Evolutionary conservation across 2,888 invertebrate genomes (phyloP).

Genomic region (Mongoloraphidia duomilia): DNA sequence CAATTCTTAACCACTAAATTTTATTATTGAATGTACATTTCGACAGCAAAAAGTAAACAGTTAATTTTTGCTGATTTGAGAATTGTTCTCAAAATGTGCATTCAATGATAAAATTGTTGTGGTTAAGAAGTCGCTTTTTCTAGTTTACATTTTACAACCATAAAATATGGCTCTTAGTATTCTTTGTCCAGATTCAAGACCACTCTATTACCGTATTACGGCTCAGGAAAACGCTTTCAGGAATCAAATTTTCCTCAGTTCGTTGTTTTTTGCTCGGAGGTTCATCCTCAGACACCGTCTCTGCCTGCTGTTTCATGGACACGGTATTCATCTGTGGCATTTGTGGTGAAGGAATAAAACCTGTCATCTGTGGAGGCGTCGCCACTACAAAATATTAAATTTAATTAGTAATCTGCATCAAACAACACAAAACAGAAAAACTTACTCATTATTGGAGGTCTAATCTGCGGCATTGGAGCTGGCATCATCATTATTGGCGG

Average conservation of each 20-base stretch:
- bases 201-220: conserved; percentile 41
- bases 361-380: conserved; percentile 31
- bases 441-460: conserved; percentile 42
- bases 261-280: conserved; percentile 77
- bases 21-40: too few relatives aligned
- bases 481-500: conserved; percentile 49
- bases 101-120: too few relatives aligned
- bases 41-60: too few relatives aligned
- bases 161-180: too few relatives aligned
- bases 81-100: too few relatives aligned
- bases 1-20: too few relatives aligned
- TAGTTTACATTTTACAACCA: too few relatives aligned
- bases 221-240: conserved; percentile 69
- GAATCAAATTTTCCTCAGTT: conserved; percentile 84
- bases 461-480: conserved; percentile 39
- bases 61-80: too few relatives aligned
- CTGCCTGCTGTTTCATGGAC: conserved; percentile 34
- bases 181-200: too few relatives aligned
- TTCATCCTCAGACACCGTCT: conserved; percentile 53
- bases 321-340: conserved; percentile 27
- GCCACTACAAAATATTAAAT: conserved; percentile 25
- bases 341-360: conserved; percentile 28
- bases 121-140: too few relatives aligned
- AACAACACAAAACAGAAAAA: conserved; percentile 7
- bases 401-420: background rate